Percentiles rank a stretch among this genome's conserved stretches.
Evolutionary conservation across 2,888 invertebrate species (phyloP).

Genomic region (Mylabris sibirica): DNA sequence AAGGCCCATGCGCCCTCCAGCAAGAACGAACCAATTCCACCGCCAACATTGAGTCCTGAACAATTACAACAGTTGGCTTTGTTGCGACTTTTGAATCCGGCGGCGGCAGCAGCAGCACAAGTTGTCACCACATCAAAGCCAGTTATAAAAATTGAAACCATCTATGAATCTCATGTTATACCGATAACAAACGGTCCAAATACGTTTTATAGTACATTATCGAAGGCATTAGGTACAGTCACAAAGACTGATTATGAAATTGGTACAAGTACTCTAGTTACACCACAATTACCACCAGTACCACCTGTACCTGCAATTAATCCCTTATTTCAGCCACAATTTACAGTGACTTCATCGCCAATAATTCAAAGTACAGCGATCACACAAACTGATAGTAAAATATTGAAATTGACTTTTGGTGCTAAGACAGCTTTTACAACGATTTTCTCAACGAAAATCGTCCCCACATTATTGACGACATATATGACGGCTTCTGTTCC

Average conservation of each 20-base stretch:
- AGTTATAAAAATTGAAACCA: constrained; percentile 76
- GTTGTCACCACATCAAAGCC: constrained; percentile 83
- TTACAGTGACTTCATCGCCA: constrained; percentile 80
- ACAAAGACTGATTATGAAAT: constrained; percentile 82
- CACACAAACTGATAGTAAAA: constrained; percentile 80
- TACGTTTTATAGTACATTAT: constrained; percentile 80
- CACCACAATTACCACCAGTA: constrained; percentile 60
- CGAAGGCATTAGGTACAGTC: constrained; percentile 77
- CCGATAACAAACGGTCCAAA: constrained; percentile 79
- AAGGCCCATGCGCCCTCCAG: constrained; percentile 58
- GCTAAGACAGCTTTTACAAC: constrained; percentile 90
- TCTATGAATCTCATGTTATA: constrained; percentile 84
- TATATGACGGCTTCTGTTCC: constrained; percentile 78
- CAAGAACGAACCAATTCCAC: constrained; percentile 50
- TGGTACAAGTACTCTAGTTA: constrained; percentile 75
- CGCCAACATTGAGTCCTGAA: constrained; percentile 70
- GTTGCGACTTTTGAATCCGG: constrained; percentile 75
- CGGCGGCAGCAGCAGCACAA: constrained; percentile 59
- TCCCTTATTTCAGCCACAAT: constrained; percentile 72
- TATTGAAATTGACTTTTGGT: constrained; percentile 88
- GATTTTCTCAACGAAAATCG: constrained; percentile 81
- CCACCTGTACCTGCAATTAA: constrained; percentile 58
- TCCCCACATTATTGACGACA: constrained; percentile 84
- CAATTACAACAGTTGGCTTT: constrained; percentile 79
- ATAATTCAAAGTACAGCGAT: constrained; percentile 81